Evolutionary conservation across 2,113 vertebrate species (phyloP).

Genomic region (Erinaceus europaeus): DNA sequence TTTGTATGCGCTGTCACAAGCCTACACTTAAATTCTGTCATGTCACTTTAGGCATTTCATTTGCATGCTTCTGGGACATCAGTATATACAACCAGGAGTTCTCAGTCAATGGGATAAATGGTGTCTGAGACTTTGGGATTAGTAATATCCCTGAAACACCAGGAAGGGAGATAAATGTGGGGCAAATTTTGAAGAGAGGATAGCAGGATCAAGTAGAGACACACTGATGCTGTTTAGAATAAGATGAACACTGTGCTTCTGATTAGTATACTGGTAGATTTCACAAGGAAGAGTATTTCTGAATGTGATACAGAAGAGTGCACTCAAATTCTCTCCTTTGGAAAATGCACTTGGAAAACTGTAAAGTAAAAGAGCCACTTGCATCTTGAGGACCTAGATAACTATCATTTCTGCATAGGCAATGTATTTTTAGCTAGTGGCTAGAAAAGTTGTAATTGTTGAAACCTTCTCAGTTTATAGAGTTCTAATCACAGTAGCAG

Average conservation of each 20-base stretch:
- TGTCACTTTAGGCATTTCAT: background rate
- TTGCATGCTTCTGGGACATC: background rate
- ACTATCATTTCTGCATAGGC: conserved; percentile 27
- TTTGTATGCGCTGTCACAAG: background rate
- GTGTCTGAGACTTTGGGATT: background rate
- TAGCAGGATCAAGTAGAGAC: background rate
- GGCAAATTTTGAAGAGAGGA: background rate
- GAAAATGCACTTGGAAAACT: background rate
- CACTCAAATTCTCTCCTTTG: background rate
- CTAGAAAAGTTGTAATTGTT: background rate
- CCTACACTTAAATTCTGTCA: background rate
- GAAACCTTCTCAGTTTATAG: background rate
- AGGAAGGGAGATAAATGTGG: background rate
- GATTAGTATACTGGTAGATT: background rate
- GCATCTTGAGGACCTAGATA: conserved; percentile 1
- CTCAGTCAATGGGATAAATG: background rate
- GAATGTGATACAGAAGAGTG: background rate
- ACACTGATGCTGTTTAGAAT: background rate
- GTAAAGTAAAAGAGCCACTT: conserved; percentile 1
- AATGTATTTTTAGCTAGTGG: background rate
- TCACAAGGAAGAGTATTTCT: background rate
- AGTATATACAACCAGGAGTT: background rate
- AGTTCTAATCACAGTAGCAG: background rate
- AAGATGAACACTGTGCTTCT: background rate
- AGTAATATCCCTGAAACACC: background rate